Conservation (phyloP, 2,888 invertebrate species). For the Globia sparganii region DNA sequence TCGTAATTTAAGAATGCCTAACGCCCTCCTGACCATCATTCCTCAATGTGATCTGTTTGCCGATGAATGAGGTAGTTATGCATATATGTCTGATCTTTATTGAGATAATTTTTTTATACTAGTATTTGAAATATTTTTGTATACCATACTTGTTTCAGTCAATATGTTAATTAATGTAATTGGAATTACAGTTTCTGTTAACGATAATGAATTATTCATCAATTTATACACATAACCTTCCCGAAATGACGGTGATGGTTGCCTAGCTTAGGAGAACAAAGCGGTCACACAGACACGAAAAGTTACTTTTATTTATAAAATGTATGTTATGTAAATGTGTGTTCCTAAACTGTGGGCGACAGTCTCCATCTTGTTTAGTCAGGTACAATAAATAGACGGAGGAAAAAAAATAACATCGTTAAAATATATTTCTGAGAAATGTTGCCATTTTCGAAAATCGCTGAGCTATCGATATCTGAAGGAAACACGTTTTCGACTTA, state of each 20-base stretch:
- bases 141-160: too few relatives aligned
- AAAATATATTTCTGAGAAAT: slow-evolving; percentile 51
- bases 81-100: too few relatives aligned
- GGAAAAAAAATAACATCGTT: slow-evolving; percentile 51
- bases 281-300: not conserved
- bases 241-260: not conserved
- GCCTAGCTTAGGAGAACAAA: not conserved
- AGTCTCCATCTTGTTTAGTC: slow-evolving; percentile 31
- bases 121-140: too few relatives aligned
- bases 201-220: too few relatives aligned
- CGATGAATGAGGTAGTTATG: too few relatives aligned
- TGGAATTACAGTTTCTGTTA: too few relatives aligned
- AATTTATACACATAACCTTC: not conserved
- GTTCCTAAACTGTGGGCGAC: slow-evolving; percentile 10
- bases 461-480: slow-evolving; percentile 47
- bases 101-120: too few relatives aligned
- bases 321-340: not conserved
- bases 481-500: slow-evolving; percentile 57
- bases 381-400: slow-evolving; percentile 47
- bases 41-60: too few relatives aligned
- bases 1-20: too few relatives aligned
- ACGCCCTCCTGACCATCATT: too few relatives aligned
- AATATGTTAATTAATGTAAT: too few relatives aligned
- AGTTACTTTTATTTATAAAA: not conserved
- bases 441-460: slow-evolving; percentile 50